Conservation (phyloP, 1,140 invertebrate genomes). For the Drosophila persimilis region DNA sequence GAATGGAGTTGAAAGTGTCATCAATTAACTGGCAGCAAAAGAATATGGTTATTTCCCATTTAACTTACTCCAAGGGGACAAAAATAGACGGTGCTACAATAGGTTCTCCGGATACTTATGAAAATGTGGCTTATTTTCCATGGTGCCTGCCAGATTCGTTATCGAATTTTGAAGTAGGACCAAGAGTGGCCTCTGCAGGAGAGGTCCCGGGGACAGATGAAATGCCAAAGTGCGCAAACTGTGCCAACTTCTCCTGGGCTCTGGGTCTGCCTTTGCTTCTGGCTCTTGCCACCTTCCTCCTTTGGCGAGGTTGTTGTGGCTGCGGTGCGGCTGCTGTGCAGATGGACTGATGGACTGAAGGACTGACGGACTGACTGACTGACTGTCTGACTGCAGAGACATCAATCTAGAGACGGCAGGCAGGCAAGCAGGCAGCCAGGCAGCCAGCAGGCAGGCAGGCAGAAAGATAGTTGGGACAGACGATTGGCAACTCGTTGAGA, state of each 20-base stretch:
- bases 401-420: slow-evolving; percentile 74
- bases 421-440: slow-evolving; percentile 40
- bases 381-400: slow-evolving; percentile 62
- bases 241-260: slow-evolving; percentile 51
- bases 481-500: slow-evolving; percentile 72
- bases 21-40: too few relatives aligned
- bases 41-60: too few relatives aligned
- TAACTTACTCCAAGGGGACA: too few relatives aligned
- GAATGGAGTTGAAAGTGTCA: too few relatives aligned
- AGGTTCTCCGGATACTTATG: too few relatives aligned
- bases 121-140: too few relatives aligned
- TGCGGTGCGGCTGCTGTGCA: slow-evolving; percentile 1
- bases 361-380: slow-evolving; percentile 33
- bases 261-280: neutral
- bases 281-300: slow-evolving; percentile 22
- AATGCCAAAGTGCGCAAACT: slow-evolving; percentile 64
- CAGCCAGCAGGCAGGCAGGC: slow-evolving; percentile 12
- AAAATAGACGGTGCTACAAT: too few relatives aligned
- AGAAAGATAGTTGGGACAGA: slow-evolving; percentile 61
- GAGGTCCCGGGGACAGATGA: slow-evolving; percentile 10
- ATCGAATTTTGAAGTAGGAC: slow-evolving; percentile 15
- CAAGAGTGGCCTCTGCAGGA: slow-evolving; percentile 8
- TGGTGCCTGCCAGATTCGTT: neutral
- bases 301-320: slow-evolving; percentile 5
- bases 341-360: slow-evolving; percentile 1